phyloP scores from a whole-genome alignment of 2,113 vertebrate species.

The Suricata suricatta region DNA sequence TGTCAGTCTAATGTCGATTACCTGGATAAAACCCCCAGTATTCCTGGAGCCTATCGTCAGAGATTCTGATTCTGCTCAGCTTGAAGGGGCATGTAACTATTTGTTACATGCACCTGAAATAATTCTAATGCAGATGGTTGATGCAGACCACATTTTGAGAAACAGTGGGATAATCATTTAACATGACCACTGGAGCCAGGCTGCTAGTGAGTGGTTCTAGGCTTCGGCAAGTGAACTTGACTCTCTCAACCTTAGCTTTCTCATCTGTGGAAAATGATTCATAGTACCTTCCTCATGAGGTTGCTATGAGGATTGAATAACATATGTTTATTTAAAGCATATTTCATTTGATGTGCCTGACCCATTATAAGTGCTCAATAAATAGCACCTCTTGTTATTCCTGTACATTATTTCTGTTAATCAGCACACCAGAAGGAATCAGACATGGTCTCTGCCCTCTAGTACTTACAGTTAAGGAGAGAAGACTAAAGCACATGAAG shows the following conservation, averaged over 20 bases:
- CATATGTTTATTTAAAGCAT: slow-evolving; percentile 6
- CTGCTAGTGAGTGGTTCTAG: not conserved
- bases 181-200: not conserved
- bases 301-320: not conserved
- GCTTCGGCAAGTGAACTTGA: not conserved
- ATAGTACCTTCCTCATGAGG: not conserved
- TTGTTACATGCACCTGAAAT: not conserved
- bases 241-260: not conserved
- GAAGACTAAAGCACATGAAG: not conserved
- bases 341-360: slow-evolving; percentile 8
- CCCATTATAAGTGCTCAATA: not conserved
- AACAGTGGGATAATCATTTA: not conserved
- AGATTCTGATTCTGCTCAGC: slow-evolving; percentile 36
- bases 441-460: not conserved
- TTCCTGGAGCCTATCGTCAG: not conserved
- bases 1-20: not conserved
- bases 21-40: not conserved
- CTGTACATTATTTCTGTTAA: slow-evolving; percentile 1
- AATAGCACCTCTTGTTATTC: slow-evolving; percentile 26
- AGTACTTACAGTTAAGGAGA: slow-evolving; percentile 6
- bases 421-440: not conserved
- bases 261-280: slow-evolving; percentile 41
- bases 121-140: not conserved
- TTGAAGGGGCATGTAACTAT: not conserved
- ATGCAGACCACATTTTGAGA: not conserved